These are phyloP conservation scores for Aspidiotus destructor DNA, from an alignment of 2,888 invertebrate species.

Conservation along the genomic window DNA sequence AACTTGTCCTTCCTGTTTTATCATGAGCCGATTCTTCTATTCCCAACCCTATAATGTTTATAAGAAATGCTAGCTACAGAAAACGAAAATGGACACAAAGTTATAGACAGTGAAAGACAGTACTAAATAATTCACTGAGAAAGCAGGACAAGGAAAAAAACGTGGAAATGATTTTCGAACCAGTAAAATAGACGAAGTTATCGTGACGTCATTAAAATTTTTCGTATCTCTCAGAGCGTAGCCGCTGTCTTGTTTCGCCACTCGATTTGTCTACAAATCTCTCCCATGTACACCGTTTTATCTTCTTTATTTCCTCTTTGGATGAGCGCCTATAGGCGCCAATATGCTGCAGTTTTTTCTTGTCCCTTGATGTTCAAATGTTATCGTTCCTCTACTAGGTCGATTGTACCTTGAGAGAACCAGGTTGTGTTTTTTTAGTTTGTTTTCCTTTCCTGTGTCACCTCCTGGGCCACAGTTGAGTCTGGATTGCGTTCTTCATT, in stretches of 20 bases:
- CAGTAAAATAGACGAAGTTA: too few relatives aligned
- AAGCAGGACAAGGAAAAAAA: too few relatives aligned
- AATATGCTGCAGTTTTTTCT: not conserved
- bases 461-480: not conserved
- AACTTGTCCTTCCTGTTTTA: too few relatives aligned
- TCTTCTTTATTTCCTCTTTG: not conserved
- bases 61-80: too few relatives aligned
- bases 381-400: not conserved
- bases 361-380: not conserved
- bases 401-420: too few relatives aligned
- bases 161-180: too few relatives aligned
- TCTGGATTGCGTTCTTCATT: too few relatives aligned
- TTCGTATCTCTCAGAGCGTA: not conserved
- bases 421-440: not conserved
- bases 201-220: not conserved
- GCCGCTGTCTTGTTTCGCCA: not conserved
- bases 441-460: not conserved
- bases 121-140: too few relatives aligned
- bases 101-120: too few relatives aligned
- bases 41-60: too few relatives aligned
- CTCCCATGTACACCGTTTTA: not conserved
- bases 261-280: not conserved
- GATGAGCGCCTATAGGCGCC: not conserved
- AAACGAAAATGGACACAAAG: too few relatives aligned
- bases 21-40: too few relatives aligned